A percentile compares a stretch with the other conserved stretches of the same genome.
phyloP scores from a whole-genome alignment of 30 jellyfish, hydroid and myxozoan genomes.

The Turritopsis dohrnii region DNA sequence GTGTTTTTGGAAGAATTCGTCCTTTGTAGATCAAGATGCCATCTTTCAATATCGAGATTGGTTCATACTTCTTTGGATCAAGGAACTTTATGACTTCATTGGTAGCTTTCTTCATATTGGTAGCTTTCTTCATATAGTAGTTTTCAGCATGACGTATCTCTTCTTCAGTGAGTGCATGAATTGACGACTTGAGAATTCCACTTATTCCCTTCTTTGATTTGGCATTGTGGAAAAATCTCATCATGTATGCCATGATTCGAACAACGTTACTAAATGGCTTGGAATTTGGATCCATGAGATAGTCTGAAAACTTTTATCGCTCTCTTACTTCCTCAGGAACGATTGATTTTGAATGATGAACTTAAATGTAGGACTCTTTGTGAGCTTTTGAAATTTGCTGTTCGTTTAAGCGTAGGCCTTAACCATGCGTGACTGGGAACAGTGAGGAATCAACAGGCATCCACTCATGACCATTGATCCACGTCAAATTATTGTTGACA shows the following conservation, averaged over 20 bases:
- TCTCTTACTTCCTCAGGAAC: not conserved
- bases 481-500: not conserved
- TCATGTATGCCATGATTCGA: slow-evolving; percentile 12
- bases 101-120: no score
- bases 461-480: not conserved
- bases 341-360: slow-evolving; percentile 8
- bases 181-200: not conserved
- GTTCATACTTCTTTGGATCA: not conserved
- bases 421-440: slow-evolving; percentile 1
- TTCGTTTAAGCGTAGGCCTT: slow-evolving; percentile 1
- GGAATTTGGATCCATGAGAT: slow-evolving; percentile 24
- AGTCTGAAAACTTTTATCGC: slow-evolving; percentile 11
- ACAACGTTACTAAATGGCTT: slow-evolving; percentile 10
- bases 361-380: not conserved
- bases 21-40: slow-evolving; percentile 10
- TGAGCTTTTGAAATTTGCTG: slow-evolving; percentile 7
- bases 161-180: not conserved
- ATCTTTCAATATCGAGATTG: not conserved
- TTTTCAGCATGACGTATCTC: not conserved
- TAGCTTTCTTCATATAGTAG: not conserved
- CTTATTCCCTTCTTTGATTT: not conserved
- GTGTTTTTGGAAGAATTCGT: slow-evolving; percentile 18
- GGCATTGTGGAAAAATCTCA: not conserved
- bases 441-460: not conserved
- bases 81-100: not conserved